Evolutionary conservation across 2,888 invertebrate species (phyloP).

Genomic region (Neoitamus cyanurus): DNA sequence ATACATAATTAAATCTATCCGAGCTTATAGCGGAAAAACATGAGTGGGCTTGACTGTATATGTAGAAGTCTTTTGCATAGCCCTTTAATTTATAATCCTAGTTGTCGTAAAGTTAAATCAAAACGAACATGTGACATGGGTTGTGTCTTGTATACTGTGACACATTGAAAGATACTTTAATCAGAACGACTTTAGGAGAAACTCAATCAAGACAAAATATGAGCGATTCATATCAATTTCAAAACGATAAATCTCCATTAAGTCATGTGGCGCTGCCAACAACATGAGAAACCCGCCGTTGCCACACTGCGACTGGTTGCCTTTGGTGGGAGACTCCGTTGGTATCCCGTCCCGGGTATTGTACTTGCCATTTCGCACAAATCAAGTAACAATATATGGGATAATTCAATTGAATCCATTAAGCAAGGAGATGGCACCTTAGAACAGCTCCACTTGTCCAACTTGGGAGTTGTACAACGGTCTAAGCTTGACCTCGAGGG

Average conservation of each 20-base stretch:
- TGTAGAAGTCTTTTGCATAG: too few relatives aligned
- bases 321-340: not conserved
- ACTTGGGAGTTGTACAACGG: not conserved
- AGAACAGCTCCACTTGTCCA: not conserved
- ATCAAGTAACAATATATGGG: conserved; percentile 33
- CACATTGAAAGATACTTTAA: not conserved
- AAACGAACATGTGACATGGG: too few relatives aligned
- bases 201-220: not conserved
- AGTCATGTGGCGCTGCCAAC: not conserved
- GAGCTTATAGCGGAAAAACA: too few relatives aligned
- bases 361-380: not conserved
- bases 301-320: not conserved
- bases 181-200: not conserved
- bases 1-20: too few relatives aligned
- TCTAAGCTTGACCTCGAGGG: conserved; percentile 20
- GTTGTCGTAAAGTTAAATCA: too few relatives aligned
- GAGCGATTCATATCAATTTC: conserved; percentile 31
- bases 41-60: too few relatives aligned
- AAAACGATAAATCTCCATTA: conserved; percentile 41
- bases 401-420: not conserved
- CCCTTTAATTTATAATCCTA: too few relatives aligned
- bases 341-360: not conserved
- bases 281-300: not conserved
- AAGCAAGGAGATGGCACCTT: conserved; percentile 7
- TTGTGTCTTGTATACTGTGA: not conserved